A percentile compares a stretch with the other conserved stretches of the same genome.
phyloP scores from a whole-genome alignment of 2,888 invertebrate genomes.

The Harpalus rufipes region DNA sequence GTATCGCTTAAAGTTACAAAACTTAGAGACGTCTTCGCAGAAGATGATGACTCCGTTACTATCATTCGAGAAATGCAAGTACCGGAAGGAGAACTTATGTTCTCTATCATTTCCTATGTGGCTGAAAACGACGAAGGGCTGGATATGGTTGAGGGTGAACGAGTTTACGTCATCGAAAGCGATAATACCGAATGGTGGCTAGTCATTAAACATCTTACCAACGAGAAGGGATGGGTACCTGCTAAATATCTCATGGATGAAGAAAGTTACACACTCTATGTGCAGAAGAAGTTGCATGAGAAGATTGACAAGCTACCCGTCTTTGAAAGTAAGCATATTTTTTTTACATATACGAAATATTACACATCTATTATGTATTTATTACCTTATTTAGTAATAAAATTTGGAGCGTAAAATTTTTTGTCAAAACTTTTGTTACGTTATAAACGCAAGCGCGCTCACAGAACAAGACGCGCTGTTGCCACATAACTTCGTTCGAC shows the following conservation, averaged over 20 bases:
- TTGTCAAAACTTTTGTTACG: too few species aligned
- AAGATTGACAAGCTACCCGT: constrained; percentile 95
- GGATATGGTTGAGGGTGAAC: constrained; percentile 93
- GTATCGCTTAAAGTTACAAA: constrained; percentile 77
- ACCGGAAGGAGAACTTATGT: constrained; percentile 87
- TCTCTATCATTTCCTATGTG: constrained; percentile 90
- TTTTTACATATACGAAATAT: too few species aligned
- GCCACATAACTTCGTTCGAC: too few species aligned
- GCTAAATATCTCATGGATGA: constrained; percentile 92
- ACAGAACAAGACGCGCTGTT: too few species aligned
- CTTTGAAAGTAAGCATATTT: constrained; percentile 87
- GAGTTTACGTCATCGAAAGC: constrained; percentile 89
- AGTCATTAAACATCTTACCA: constrained; percentile 91
- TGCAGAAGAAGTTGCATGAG: constrained; percentile 93
- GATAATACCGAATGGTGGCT: constrained; percentile 96
- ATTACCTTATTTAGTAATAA: too few species aligned
- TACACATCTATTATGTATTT: too few species aligned
- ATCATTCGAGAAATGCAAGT: constrained; percentile 73
- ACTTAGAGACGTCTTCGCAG: constrained; percentile 75
- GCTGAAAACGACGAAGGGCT: constrained; percentile 94
- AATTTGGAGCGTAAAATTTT: too few species aligned
- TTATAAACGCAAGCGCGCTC: too few species aligned
- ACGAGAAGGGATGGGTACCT: constrained; percentile 96
- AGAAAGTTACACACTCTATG: constrained; percentile 87
- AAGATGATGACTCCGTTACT: constrained; percentile 73